A percentile compares a stretch with the other conserved stretches of the same genome.
Conservation (phyloP, 2,797 vertebrate species). For the Lerista edwardsae region DNA sequence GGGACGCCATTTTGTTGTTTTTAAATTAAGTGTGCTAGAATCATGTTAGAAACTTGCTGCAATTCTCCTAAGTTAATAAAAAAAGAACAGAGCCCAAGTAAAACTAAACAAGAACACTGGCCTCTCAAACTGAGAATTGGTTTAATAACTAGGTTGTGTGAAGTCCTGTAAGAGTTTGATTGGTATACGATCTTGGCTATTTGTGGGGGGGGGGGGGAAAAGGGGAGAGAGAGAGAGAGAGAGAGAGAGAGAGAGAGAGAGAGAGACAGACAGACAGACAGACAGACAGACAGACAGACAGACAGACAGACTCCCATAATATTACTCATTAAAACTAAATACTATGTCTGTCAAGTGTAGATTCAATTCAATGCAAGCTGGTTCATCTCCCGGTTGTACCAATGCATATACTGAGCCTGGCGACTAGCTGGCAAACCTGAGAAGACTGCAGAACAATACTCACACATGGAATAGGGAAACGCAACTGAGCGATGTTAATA, state of each 20-base stretch:
- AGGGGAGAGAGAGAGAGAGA: too few relatives aligned
- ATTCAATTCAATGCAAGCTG: neutral
- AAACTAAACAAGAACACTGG: neutral
- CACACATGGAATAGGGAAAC: constrained; percentile 91
- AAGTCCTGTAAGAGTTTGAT: neutral
- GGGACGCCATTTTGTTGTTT: too few relatives aligned
- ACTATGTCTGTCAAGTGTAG: neutral
- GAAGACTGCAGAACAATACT: constrained; percentile 55
- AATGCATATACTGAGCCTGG: neutral
- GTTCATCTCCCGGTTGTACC: too few relatives aligned
- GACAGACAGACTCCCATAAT: neutral
- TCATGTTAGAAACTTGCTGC: too few relatives aligned
- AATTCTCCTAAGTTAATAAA: too few relatives aligned
- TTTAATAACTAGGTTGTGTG: neutral
- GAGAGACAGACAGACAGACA: too few relatives aligned
- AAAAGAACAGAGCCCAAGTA: too few relatives aligned
- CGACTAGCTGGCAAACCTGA: neutral
- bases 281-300: too few relatives aligned
- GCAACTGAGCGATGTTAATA: constrained; percentile 87
- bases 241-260: too few relatives aligned
- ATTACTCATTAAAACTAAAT: neutral
- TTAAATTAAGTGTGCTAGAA: too few relatives aligned
- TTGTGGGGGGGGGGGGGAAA: too few relatives aligned
- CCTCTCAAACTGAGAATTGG: neutral
- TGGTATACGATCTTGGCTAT: too few relatives aligned